Evolutionary conservation across 2,797 vertebrate genomes (phyloP).

Genomic region (Dromococcyx pavoninus): DNA sequence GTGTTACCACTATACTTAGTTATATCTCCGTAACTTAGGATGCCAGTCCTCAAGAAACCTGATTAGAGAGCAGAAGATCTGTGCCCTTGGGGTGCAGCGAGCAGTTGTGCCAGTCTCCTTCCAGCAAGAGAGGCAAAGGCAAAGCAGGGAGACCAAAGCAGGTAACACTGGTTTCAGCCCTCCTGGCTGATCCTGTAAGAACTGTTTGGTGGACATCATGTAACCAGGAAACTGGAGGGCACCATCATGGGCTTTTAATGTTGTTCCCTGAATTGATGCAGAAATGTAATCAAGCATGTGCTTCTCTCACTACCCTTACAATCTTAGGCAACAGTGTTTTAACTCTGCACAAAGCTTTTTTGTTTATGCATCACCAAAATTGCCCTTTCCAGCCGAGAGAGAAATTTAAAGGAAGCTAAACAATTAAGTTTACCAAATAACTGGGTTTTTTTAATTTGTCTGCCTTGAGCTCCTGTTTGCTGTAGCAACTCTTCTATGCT

Average conservation of each 20-base stretch:
- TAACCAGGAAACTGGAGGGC: not conserved
- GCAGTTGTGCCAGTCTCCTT: not conserved
- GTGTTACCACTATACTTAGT: not conserved
- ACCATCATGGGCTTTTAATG: not conserved
- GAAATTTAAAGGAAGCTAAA: not conserved
- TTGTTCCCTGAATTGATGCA: not conserved
- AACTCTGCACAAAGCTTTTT: not conserved
- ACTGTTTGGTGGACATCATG: not conserved
- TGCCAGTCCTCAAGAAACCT: not conserved
- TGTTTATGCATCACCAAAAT: not conserved
- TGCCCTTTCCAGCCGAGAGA: not conserved
- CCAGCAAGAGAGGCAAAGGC: not conserved
- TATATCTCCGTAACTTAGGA: not conserved
- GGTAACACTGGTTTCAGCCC: not conserved
- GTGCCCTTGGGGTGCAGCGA: fast-evolving
- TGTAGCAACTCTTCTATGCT: not conserved
- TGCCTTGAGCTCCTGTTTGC: not conserved
- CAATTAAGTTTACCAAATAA: not conserved
- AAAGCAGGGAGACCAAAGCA: not conserved
- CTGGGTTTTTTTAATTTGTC: not conserved
- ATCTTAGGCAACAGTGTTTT: not conserved
- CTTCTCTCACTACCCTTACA: not conserved
- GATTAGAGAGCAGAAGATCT: not conserved
- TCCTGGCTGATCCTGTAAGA: not conserved
- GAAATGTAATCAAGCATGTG: not conserved